Evolutionary conservation across 2,797 vertebrate genomes (phyloP), one percentile per base, ranked within the genome.

Genomic region (Pseudochirops corinnae): DNA sequence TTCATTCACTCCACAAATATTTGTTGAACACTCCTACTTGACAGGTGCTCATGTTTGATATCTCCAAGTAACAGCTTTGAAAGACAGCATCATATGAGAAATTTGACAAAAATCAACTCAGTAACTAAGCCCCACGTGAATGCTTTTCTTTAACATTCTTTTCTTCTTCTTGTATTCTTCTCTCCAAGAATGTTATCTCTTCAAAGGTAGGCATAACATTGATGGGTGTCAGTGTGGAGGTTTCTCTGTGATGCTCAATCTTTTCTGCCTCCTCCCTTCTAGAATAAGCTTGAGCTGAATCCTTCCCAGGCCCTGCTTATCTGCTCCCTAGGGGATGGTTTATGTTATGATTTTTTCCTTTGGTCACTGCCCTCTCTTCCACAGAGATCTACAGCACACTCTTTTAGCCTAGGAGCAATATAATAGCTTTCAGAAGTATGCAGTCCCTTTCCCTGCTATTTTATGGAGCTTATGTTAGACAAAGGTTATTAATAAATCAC

Each of bases 41-140:
- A 50, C 52, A 95, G n/a, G 93, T 92, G 60, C 29, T 95, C 33
- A 57, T 62, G n/a, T 94, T 31, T 74, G 62, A 24, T 93, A 91
- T 87, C 92, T 52, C 21, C 50, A 46, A 93, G 50, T 94, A n/a
- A 55, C 14, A 96, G 39, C 39, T 92, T 82, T 95, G 92, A 93
- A 50, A 94, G 46, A 93, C 74, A 24, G 90, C 24, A 95, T 90
- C 67, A 95, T 92, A 94, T 90, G 11, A 60, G 53, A 92, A 94
- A 96, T 29, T 24, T 56, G 87, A 91, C 39, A 94, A 91, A 91
- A 96, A 56, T 0, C 21, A 60, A 74, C 5, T 39, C 57, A 29
- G 28, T 33, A 95, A 94, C 93, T 93, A 94, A 95, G 91, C 91
- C 33, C 31, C 92, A 46, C n/a, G 28, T 92, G 58, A 96, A 95